Evolutionary conservation across 1,140 invertebrate species (phyloP).

Genomic region (Heliconius nattereri): DNA sequence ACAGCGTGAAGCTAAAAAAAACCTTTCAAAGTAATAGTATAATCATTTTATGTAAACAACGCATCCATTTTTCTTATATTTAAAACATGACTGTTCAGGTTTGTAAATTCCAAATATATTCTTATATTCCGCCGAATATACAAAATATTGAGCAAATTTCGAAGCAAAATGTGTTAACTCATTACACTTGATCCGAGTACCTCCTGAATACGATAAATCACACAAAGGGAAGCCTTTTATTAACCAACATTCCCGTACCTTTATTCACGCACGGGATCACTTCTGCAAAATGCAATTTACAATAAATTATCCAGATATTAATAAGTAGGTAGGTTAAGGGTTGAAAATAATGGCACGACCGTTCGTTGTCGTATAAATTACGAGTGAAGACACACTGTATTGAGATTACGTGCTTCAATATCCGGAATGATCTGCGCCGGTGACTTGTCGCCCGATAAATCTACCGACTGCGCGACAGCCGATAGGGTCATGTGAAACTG

Average conservation of each 20-base stretch:
- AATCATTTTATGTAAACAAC: background rate
- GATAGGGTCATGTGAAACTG: conserved; percentile 34
- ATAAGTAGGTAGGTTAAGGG: conserved; percentile 78
- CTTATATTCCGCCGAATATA: background rate
- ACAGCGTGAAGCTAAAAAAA: too few species aligned
- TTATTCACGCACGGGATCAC: conserved; percentile 62
- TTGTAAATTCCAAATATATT: conserved; percentile 1
- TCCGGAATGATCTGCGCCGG: conserved; percentile 65
- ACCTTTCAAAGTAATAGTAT: background rate
- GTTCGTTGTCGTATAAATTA: conserved; percentile 79
- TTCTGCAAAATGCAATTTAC: conserved; percentile 77
- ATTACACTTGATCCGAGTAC: conserved; percentile 32
- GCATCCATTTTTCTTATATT: conserved; percentile 11
- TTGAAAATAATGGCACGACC: conserved; percentile 73
- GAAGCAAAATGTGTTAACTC: conserved; percentile 20
- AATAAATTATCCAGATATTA: conserved; percentile 81
- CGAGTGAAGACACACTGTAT: conserved; percentile 74
- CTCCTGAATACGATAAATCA: conserved; percentile 37
- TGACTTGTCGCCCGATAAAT: conserved; percentile 45
- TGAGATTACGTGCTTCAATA: conserved; percentile 80
- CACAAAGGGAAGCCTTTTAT: conserved; percentile 42
- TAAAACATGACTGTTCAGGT: background rate
- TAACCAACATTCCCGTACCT: conserved; percentile 40
- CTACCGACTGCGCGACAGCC: conserved; percentile 39
- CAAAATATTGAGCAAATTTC: conserved; percentile 10